Evolutionary conservation across 2,888 invertebrate genomes (phyloP).

Genomic region (Eupeodes latifasciatus): DNA sequence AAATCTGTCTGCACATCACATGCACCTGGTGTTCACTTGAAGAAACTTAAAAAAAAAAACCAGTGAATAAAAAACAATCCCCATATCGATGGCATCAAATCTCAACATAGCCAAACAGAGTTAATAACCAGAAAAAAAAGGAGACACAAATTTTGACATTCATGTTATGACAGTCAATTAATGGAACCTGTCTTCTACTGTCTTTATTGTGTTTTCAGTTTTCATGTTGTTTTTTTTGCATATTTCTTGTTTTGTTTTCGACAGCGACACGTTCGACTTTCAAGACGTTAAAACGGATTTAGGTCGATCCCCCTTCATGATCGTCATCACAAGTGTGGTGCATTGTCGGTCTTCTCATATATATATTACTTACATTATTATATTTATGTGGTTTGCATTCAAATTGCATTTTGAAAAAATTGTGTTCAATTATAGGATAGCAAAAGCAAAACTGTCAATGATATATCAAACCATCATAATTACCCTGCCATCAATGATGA

Average conservation of each 20-base stretch:
- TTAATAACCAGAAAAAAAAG: conserved; percentile 6
- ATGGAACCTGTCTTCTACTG: conserved; percentile 66
- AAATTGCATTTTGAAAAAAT: conserved; percentile 46
- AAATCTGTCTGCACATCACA: conserved; percentile 44
- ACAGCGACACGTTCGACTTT: conserved; percentile 30
- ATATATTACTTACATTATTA: not conserved
- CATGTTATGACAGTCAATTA: conserved; percentile 74
- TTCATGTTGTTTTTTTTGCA: conserved; percentile 34
- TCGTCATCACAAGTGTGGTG: not conserved
- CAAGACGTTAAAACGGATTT: conserved; percentile 51
- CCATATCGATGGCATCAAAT: conserved; percentile 31
- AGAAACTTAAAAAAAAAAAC: not conserved
- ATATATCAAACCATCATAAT: conserved; percentile 73
- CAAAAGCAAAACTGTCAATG: conserved; percentile 37
- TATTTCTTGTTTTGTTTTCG: not conserved
- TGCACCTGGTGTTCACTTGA: conserved; percentile 63
- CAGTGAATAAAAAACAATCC: conserved; percentile 10
- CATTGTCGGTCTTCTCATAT: conserved; percentile 12
- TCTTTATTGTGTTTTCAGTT: conserved; percentile 64
- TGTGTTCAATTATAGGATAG: conserved; percentile 19
- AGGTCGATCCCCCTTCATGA: conserved; percentile 48
- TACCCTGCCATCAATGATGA: conserved; percentile 70
- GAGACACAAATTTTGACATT: conserved; percentile 47
- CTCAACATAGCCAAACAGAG: conserved; percentile 21
- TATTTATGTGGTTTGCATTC: conserved; percentile 45